phyloP scores from a whole-genome alignment of 2,797 vertebrate species.

The Clangula hyemalis region DNA sequence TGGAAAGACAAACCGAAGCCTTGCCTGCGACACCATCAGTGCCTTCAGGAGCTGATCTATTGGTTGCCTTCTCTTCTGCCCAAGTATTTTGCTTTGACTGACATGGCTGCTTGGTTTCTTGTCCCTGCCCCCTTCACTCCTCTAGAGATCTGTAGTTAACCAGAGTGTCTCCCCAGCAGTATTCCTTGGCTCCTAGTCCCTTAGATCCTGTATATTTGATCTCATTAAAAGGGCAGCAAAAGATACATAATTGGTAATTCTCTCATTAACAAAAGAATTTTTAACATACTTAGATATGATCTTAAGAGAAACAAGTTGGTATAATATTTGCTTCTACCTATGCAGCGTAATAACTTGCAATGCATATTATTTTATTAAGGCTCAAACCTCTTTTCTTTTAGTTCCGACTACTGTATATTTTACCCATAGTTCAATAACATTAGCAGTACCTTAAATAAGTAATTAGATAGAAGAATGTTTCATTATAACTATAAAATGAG shows the following conservation, averaged over 20 bases:
- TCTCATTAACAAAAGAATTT: background rate
- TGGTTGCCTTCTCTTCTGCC: background rate
- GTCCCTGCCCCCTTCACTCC: background rate
- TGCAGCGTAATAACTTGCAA: background rate
- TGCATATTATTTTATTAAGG: background rate
- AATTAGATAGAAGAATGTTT: conserved; percentile 17
- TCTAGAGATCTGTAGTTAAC: background rate
- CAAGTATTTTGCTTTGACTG: background rate
- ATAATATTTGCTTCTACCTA: background rate
- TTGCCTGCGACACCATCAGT: background rate
- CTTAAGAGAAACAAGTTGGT: background rate
- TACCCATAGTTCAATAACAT: background rate
- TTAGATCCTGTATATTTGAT: background rate
- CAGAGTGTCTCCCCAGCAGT: background rate
- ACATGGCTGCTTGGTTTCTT: background rate
- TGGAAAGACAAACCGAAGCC: background rate
- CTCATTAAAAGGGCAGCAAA: background rate
- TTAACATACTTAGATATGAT: background rate
- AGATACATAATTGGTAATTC: background rate
- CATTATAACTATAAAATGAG: background rate
- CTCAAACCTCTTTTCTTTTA: background rate
- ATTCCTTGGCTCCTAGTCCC: background rate
- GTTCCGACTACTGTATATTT: background rate
- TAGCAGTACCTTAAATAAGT: background rate
- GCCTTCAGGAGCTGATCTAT: background rate